Evolutionary conservation across 2,797 vertebrate species (phyloP).

Genomic region (Notoglanidium macrostoma): DNA sequence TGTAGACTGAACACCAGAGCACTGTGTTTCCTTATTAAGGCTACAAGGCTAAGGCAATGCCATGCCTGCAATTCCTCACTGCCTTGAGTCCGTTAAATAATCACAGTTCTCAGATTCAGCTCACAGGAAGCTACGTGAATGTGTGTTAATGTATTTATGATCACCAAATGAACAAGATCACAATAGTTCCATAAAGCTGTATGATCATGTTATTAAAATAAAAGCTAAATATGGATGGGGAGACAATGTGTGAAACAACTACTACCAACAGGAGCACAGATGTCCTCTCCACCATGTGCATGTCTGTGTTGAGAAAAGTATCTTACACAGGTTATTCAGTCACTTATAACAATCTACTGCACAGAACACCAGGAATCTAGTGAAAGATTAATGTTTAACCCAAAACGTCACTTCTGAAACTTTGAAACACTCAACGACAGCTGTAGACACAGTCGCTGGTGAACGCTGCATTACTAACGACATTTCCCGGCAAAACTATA

Average conservation of each 20-base stretch:
- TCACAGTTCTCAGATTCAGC: neutral
- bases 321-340: neutral
- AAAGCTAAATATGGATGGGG: neutral
- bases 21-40: neutral
- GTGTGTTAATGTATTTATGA: neutral
- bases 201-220: neutral
- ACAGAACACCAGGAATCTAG: neutral
- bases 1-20: neutral
- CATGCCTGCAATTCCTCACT: neutral
- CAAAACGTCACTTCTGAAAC: neutral
- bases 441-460: neutral
- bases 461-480: constrained; percentile 12
- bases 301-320: neutral
- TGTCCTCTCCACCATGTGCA: neutral
- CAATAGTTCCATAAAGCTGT: neutral
- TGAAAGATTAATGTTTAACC: neutral
- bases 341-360: neutral
- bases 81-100: neutral
- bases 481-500: neutral
- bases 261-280: neutral
- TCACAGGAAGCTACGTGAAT: too few species aligned
- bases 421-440: neutral
- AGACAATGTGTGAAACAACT: neutral
- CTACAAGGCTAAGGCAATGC: neutral
- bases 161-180: neutral